Percentiles rank a stretch among this genome's conserved stretches.
Conservation (phyloP, 2,888 invertebrate species). For the Mimas tiliae region DNA sequence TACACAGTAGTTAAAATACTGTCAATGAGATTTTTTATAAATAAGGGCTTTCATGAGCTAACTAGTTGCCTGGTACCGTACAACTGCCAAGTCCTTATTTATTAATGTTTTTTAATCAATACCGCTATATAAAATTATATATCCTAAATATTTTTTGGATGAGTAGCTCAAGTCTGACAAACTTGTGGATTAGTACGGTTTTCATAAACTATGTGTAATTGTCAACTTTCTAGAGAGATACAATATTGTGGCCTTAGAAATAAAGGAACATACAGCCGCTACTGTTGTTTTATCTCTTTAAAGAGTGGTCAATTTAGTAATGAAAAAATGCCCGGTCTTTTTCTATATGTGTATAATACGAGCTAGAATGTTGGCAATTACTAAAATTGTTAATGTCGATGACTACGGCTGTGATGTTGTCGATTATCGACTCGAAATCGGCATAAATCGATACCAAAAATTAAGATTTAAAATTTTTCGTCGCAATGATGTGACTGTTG, state of each 20-base stretch:
- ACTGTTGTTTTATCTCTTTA: not conserved
- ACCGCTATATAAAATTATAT: too few species aligned
- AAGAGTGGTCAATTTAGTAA: not conserved
- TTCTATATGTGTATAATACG: not conserved
- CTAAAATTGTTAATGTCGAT: not conserved
- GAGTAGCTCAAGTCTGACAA: not conserved
- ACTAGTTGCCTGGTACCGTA: too few species aligned
- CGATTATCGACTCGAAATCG: conserved; percentile 15
- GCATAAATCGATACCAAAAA: conserved; percentile 7
- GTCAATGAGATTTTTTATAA: too few species aligned
- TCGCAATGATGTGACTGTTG: not conserved
- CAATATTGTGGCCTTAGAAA: not conserved
- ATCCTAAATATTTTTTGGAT: not conserved
- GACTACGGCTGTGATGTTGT: not conserved
- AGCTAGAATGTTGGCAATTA: not conserved
- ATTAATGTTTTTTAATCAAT: too few species aligned
- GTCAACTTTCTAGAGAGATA: not conserved
- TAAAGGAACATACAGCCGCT: not conserved
- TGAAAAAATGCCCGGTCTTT: not conserved
- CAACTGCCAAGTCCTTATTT: too few species aligned
- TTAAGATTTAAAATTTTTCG: not conserved
- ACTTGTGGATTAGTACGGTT: not conserved
- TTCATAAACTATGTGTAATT: not conserved
- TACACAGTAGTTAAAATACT: too few species aligned
- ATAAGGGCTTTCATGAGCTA: too few species aligned